Evolutionary conservation across 64 coral and sea anemone genomes (phyloP), one percentile per base, ranked within the genome.

Genomic region (Anthopleura sola): DNA sequence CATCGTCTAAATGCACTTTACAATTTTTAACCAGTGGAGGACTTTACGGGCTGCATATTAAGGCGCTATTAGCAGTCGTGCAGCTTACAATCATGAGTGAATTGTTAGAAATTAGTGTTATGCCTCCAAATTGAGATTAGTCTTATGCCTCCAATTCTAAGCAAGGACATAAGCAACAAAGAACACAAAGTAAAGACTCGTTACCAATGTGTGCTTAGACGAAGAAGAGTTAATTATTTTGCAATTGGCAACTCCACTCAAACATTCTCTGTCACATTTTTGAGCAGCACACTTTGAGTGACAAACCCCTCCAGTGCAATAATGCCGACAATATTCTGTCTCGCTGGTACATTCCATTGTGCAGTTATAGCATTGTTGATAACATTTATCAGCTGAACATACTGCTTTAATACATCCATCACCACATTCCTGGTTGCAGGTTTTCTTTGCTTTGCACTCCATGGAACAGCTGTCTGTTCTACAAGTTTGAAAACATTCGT

Each of bases 281-380:
- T 71, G 66, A 6, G 66, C 66, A 32, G 29, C n/a, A 40, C 76
- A 79, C 2, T 44, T 79, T 23, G 76, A 79, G 18, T 44, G 24
- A 79, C 76, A 79, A 24, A 44, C 37, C 36, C 76, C 76, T 79
- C 76, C 76, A 44, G 8, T 19, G 31, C 76, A 79, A 24, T 11
- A 3, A 6, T 79, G 76, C 19, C 18, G 6, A 17, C 76, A 79
- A 10, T 17, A 3, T 44, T 79, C 47, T 48, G 44, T n/a, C 37
- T 79, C 76, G 47, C 76, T 79, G 17, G 76, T 79, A 44, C 76
- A 79, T 48, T 79, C 76, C 76, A 79, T 79, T 24, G 76, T 79
- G 76, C 76, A 79, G 44, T 79, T 79, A 11, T 3, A 20, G 14
- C 76, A 79, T 0, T 38, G 18, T 23, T 79, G 76, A 79, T 2